These are phyloP conservation scores for Vulpes vulpes DNA, from an alignment of 2,113 vertebrate species.

Conservation along the genomic window DNA sequence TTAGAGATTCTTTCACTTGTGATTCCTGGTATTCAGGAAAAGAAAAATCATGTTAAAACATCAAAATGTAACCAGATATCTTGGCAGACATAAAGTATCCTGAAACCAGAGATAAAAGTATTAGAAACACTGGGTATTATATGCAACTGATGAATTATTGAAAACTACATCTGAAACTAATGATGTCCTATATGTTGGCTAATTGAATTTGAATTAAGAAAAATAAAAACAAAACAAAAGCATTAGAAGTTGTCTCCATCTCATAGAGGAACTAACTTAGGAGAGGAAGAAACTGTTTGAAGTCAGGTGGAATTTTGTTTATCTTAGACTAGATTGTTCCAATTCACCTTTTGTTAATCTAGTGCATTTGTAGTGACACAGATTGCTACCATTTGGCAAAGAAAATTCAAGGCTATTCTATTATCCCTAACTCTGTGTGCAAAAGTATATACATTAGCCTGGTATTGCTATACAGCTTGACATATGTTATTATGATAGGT, in stretches of 20 bases:
- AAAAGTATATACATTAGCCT: background rate
- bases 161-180: too few species aligned
- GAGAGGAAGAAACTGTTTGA: background rate
- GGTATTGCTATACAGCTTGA: background rate
- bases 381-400: background rate
- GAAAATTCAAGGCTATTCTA: background rate
- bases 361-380: background rate
- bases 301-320: background rate
- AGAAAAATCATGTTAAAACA: background rate
- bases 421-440: background rate
- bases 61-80: background rate
- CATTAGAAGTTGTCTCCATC: background rate
- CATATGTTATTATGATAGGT: background rate
- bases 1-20: background rate
- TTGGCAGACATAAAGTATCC: background rate
- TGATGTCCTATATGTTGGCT: too few species aligned
- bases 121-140: too few species aligned
- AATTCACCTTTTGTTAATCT: background rate
- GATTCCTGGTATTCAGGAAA: background rate
- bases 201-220: too few species aligned
- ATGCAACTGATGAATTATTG: too few species aligned
- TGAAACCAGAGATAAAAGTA: background rate
- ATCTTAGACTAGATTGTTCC: background rate
- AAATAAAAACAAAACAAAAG: background rate
- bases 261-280: background rate